Evolutionary conservation across 2,113 vertebrate species (phyloP).

Genomic region (Thinocorus orbignyianus): DNA sequence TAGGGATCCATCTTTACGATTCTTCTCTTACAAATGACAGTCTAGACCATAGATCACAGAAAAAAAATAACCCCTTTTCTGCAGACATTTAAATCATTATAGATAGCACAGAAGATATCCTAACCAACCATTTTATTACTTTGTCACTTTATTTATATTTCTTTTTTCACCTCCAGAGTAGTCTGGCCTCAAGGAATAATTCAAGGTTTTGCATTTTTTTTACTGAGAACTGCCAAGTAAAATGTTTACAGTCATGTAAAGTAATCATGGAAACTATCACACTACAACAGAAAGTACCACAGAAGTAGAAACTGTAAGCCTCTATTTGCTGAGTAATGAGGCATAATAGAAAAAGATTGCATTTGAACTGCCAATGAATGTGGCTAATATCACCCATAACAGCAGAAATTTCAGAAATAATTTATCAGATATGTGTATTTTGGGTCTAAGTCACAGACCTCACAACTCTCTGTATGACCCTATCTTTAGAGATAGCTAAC

Average conservation of each 20-base stretch:
- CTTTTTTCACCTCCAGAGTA: background rate
- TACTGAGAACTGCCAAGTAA: background rate
- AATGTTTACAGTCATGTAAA: background rate
- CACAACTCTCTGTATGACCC: background rate
- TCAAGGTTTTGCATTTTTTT: background rate
- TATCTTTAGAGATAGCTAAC: background rate
- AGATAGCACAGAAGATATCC: background rate
- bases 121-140: background rate
- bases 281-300: background rate
- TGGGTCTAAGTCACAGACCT: background rate
- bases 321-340: background rate
- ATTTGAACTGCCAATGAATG: background rate
- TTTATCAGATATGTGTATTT: background rate
- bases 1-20: background rate
- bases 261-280: background rate
- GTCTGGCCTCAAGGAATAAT: background rate
- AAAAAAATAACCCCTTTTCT: background rate
- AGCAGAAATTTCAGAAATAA: background rate
- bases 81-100: accelerated
- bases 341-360: background rate
- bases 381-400: background rate
- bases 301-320: background rate
- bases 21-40: background rate
- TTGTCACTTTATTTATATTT: background rate
- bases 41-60: background rate